These are phyloP conservation scores for Neodiprion pinetum DNA, from an alignment of 1,140 invertebrate species.

Conservation along the genomic window DNA sequence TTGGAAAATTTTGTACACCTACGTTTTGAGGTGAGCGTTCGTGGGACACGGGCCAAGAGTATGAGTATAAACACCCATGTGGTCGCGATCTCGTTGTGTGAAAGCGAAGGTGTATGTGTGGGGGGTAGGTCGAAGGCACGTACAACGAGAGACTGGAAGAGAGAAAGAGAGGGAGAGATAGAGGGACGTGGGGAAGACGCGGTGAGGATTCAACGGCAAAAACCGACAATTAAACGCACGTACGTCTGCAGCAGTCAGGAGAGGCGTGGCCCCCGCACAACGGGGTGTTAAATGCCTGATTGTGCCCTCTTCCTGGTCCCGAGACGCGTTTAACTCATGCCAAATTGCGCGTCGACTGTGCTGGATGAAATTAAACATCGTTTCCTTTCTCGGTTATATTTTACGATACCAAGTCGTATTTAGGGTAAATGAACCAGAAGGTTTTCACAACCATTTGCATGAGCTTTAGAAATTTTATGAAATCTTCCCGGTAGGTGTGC, in stretches of 20 bases:
- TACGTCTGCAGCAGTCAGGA: constrained; percentile 13
- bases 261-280: constrained; percentile 14
- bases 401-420: no score
- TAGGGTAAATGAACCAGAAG: no score
- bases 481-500: no score
- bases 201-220: constrained; percentile 6
- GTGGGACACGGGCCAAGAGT: no score
- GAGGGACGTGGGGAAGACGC: background rate
- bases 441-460: no score
- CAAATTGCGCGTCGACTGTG: background rate
- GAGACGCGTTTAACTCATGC: background rate
- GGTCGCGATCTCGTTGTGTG: no score
- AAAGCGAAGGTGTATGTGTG: no score
- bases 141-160: background rate
- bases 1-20: background rate
- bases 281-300: constrained; percentile 28
- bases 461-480: no score
- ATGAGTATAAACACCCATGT: no score
- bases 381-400: no score
- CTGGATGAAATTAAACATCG: no score
- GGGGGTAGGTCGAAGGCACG: background rate
- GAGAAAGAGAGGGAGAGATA: background rate
- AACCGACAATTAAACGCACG: constrained; percentile 17
- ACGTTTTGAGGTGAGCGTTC: no score
- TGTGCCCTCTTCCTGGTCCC: constrained; percentile 13